Evolutionary conservation across 1,140 invertebrate species (phyloP), one percentile per base, ranked within the genome.

Genomic region (Polypedilum pembai): DNA sequence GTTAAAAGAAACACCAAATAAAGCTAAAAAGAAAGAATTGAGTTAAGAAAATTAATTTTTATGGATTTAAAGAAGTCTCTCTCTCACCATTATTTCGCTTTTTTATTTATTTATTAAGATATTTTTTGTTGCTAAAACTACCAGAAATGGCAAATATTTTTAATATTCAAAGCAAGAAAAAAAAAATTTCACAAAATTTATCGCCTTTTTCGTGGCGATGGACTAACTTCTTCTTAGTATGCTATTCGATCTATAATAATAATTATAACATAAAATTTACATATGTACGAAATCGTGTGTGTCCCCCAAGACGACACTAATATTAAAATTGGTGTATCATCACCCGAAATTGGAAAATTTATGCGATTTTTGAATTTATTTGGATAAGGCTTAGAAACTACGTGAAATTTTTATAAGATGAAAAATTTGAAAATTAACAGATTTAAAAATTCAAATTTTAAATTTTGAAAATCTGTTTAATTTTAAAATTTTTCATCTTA

Each of bases 1-100:
- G 45, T 56, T 56, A 69, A 69, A 69, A 18, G 65, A 69, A 69
- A 69, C 65, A 69, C 65, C 65, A 69, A 69, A 69, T 69, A 69
- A 69, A 69, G 65, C 24, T 5, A 33, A 33, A 33, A 33, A 33
- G 24, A 33, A 33, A 56, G 45, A 15, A 12, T 3, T 56, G 65
- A 21, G 65, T 69, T 18, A 69, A 33, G 24, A 33, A 69, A 69
- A 69, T 69, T 69, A 69, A 69, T 69, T 69, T 69, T 69, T 69
- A 69, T 69, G 65, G 65, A 69, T 69, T 69, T 69, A 56, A 56
- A 56, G 45, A 56, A 56, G 45, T 56, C 45, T 56, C 10, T 56
- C n/a, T 33, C 24, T 33, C 24, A 33, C 24, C 24, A 33, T 33
- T 33, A 33, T 33, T 45, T 45, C 41, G 8, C 41, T 45, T 56